These are phyloP conservation scores for Idaea aversata DNA, from an alignment of 2,888 invertebrate species.

Conservation along the genomic window DNA sequence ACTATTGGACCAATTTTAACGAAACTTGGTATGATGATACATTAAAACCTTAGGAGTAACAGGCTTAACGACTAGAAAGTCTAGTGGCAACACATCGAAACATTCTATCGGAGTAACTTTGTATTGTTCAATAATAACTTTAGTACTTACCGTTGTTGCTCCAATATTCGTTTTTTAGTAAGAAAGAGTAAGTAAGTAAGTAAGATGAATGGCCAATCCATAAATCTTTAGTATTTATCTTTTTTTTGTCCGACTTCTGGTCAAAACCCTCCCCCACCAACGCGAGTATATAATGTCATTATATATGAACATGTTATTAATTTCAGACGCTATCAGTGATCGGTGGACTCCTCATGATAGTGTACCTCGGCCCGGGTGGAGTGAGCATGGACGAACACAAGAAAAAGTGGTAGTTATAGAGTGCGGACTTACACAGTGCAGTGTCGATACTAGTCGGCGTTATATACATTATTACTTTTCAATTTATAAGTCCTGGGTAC, in stretches of 20 bases:
- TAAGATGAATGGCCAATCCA: too few species aligned
- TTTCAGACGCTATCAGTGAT: slow-evolving; percentile 98
- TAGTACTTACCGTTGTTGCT: too few species aligned
- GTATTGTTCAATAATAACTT: too few species aligned
- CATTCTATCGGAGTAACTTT: too few species aligned
- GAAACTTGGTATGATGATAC: too few species aligned
- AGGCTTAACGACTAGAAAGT: too few species aligned
- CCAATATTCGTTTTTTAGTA: too few species aligned
- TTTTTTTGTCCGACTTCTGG: slow-evolving; percentile 4
- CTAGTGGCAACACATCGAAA: too few species aligned
- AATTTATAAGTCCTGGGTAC: background rate
- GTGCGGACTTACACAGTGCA: slow-evolving; percentile 33
- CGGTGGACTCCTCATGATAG: slow-evolving; percentile 98
- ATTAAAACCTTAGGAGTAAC: too few species aligned
- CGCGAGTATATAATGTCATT: background rate
- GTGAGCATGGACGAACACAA: slow-evolving; percentile 99
- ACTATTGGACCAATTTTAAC: too few species aligned
- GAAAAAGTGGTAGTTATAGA: slow-evolving; percentile 92
- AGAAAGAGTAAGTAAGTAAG: too few species aligned
- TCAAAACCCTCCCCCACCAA: background rate
- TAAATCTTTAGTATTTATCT: too few species aligned
- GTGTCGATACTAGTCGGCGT: slow-evolving; percentile 13
- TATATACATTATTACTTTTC: background rate
- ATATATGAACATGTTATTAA: background rate
- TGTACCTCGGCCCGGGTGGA: slow-evolving; percentile 98